Evolutionary conservation across 2,797 vertebrate genomes (phyloP).

Genomic region (Bothrops alternatus): DNA sequence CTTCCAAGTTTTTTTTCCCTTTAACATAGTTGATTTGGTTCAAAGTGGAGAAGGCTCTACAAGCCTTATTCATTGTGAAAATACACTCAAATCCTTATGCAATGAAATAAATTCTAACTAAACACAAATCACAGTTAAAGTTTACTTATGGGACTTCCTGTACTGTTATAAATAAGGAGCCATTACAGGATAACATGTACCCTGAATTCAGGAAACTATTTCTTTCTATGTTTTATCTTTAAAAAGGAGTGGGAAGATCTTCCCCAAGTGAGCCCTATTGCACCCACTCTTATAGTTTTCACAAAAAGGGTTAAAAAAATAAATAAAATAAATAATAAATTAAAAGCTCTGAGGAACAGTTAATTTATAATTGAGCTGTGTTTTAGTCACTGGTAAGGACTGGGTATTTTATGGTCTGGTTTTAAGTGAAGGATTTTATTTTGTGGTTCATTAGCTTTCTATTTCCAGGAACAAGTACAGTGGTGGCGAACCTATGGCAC

Average conservation of each 20-base stretch:
- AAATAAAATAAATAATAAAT: background rate
- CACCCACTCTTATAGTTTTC: background rate
- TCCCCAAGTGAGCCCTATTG: background rate
- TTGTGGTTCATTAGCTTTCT: background rate
- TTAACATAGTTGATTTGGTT: constrained; percentile 38
- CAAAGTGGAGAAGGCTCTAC: background rate
- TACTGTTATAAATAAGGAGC: background rate
- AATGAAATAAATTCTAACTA: background rate
- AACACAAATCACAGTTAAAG: background rate
- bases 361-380: background rate
- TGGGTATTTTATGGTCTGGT: background rate
- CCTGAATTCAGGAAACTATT: background rate
- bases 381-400: background rate
- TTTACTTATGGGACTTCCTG: background rate
- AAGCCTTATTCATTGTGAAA: background rate
- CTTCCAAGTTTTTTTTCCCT: background rate
- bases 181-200: background rate
- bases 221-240: background rate
- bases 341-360: background rate
- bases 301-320: background rate
- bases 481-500: too few relatives aligned
- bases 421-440: background rate
- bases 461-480: background rate
- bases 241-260: background rate
- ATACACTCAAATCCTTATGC: background rate